Percentiles rank a stretch among this genome's conserved stretches.
Conservation (phyloP, 2,113 vertebrate species). For the Oncorhynchus clarkii region DNA sequence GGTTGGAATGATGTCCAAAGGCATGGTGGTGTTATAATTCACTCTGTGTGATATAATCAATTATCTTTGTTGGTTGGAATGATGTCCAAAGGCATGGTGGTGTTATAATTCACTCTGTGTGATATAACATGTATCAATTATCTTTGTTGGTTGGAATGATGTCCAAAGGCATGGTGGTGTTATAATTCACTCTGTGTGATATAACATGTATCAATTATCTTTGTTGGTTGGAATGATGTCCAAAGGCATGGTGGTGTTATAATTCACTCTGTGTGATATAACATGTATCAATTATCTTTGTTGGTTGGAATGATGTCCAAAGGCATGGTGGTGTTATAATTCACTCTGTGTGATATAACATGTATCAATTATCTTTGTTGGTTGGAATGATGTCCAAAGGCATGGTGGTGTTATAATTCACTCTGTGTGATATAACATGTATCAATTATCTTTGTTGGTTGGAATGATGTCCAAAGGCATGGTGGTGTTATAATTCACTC, state of each 20-base stretch:
- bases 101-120: not conserved
- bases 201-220: not conserved
- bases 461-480: no score
- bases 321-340: not conserved
- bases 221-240: no score
- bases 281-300: not conserved
- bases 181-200: not conserved
- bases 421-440: no score
- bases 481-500: not conserved
- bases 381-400: no score
- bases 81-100: no score
- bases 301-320: no score
- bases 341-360: no score
- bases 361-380: not conserved
- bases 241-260: not conserved
- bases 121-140: not conserved
- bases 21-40: not conserved
- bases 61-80: no score
- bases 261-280: no score
- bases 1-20: no score
- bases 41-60: not conserved
- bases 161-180: not conserved
- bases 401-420: not conserved
- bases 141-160: no score
- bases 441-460: not conserved